phyloP scores from a whole-genome alignment of 2,113 vertebrate genomes.

The Suricata suricatta region DNA sequence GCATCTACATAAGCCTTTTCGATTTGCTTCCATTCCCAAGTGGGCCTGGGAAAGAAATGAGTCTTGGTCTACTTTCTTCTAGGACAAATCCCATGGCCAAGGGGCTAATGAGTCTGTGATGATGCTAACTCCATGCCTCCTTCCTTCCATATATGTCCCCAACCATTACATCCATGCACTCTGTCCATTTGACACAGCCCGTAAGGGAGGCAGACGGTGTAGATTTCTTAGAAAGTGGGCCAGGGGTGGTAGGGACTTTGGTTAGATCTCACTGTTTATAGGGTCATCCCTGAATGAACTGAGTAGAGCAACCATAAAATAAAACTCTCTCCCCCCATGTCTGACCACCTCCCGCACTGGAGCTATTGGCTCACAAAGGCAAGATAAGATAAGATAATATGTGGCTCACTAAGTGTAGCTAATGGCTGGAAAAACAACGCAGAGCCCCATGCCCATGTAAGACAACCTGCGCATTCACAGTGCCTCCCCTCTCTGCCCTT shows the following conservation, averaged over 20 bases:
- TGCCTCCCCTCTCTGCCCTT: neutral
- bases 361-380: neutral
- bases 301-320: neutral
- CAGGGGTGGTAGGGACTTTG: neutral
- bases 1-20: neutral
- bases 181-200: neutral
- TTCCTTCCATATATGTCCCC: neutral
- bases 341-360: neutral
- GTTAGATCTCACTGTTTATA: neutral
- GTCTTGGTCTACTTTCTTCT: neutral
- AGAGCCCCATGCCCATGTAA: neutral
- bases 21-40: neutral
- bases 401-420: neutral
- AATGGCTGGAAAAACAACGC: neutral
- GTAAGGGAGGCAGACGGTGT: neutral
- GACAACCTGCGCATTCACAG: neutral
- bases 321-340: neutral
- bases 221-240: neutral
- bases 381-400: too few relatives aligned
- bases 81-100: neutral
- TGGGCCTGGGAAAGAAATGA: neutral
- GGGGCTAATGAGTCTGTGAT: neutral
- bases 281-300: neutral
- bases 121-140: neutral
- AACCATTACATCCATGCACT: neutral